Evolutionary conservation across 1,140 invertebrate genomes (phyloP), one percentile per base, ranked within the genome.

Genomic region (Homarus americanus): DNA sequence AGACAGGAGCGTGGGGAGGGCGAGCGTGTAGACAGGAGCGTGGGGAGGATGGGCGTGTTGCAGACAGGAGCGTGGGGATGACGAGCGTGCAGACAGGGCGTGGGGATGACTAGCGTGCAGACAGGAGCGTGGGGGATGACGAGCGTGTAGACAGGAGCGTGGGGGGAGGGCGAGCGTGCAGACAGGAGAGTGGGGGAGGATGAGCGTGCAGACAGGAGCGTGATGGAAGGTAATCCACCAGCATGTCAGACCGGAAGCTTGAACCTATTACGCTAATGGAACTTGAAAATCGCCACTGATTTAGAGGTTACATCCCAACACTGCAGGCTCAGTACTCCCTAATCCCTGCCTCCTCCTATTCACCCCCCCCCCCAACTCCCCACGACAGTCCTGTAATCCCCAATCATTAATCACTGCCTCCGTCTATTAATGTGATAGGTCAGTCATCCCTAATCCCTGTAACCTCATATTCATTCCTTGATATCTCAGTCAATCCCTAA

Each of bases 241-340:
- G 3, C 10, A 20, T 28, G 49, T n/a, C 58, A 63, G 79, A 63
- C 79, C 79, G 79, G 79, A 53, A 82, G 79, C 79, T 36, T 82
- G 49, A 36, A 36, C 32, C 79, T 82, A 82, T 82, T 82, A 82
- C 49, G 28, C 79, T 82, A 82, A 82, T 82, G 79, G 49, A 82
- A 82, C 79, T 63, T 82, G 79, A 82, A 82, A 82, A 82, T 82
- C 49, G 41, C 49, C 79, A 82, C 49, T 82, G 79, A 82, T 82
- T 82, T 82, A 82, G 15, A 82, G 49, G 49, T 36, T 63, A 82
- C 79, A 82, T 82, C 79, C 49, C 75, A 49, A n/a, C n/a, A n/a
- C n/a, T n/a, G n/a, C n/a, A n/a, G n/a, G n/a, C 78, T 53, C 78
- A 38, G 34, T n/a, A n/a, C n/a, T n/a, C n/a, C n/a, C n/a, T n/a